These are phyloP conservation scores for Crioceris asparagi DNA, from an alignment of 2,888 invertebrate species.

Conservation along the genomic window DNA sequence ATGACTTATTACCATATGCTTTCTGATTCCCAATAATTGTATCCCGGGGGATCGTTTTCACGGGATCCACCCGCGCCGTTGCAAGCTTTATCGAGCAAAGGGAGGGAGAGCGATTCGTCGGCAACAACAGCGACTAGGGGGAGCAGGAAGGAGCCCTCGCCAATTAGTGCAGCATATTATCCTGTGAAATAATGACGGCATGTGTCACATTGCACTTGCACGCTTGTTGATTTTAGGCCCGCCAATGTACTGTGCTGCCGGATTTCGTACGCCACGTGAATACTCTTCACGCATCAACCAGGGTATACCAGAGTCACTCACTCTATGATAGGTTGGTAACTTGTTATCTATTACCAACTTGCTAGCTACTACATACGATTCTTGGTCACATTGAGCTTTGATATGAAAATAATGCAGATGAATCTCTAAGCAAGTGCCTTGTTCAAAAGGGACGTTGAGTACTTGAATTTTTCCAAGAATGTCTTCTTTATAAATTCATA, in stretches of 20 bases:
- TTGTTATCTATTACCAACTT: too few species aligned
- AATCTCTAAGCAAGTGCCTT: too few species aligned
- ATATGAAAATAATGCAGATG: too few species aligned
- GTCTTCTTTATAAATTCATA: too few species aligned
- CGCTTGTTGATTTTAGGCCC: constrained; percentile 31
- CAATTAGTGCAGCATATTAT: constrained; percentile 37
- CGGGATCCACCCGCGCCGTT: constrained; percentile 13
- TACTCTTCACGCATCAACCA: constrained; percentile 13
- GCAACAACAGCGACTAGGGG: constrained; percentile 10
- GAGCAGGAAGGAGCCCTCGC: constrained; percentile 25
- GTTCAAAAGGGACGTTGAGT: too few species aligned
- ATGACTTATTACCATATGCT: constrained; percentile 32
- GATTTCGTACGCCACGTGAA: constrained; percentile 20
- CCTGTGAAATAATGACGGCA: constrained; percentile 36
- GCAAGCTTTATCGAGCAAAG: constrained; percentile 9
- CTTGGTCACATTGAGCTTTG: too few species aligned
- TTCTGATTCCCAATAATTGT: constrained; percentile 31
- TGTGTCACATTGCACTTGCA: constrained; percentile 38
- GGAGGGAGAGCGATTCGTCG: constrained; percentile 20
- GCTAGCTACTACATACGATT: too few species aligned
- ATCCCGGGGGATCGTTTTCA: constrained; percentile 31
- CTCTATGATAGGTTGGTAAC: too few species aligned
- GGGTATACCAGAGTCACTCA: too few species aligned
- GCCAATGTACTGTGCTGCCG: constrained; percentile 17
- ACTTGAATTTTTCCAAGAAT: too few species aligned